Base-by-base conservation (phyloP, 2,797 vertebrate genomes). In the Gymnocypris eckloni region DNA sequence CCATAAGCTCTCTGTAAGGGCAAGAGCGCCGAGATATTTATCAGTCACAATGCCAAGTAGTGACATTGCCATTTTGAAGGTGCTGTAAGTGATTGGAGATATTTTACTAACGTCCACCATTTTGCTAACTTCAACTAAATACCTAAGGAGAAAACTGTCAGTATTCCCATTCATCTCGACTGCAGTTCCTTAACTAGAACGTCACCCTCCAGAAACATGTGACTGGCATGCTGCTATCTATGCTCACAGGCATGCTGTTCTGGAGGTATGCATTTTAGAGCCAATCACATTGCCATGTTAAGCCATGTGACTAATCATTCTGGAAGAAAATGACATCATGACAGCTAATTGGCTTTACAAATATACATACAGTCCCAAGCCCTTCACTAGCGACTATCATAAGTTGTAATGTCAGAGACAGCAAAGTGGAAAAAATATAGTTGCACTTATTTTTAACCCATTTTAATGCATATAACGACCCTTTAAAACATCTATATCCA, bases 1-100 rank as follows among this genome's bases (percentile, higher is more conserved):
- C 87, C 59, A 88, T 81, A 88, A 86, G 86, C 84, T 84, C 81
- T 86, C 41, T 70, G 54, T 72, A 61, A 84, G 87, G 86, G 22
- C 61, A 76, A 37, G 59, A 67, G 37, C 52, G 67, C 8, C 2
- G 2, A 79, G 82, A 84, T 83, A 61, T 59, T 73, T 66, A 83
- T 87, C 87, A 41, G 22, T 86, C 37, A 56, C 20, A 48, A 59
- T 71, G 50, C 72, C 56, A 64, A 67, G 67, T 73, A 45, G 28
- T 70, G 43, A 75, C 43, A 72, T 54, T 85, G 67, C 28, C 41
- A 72, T 72, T 85, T 48, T 80, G 25, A 85, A 80, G 77, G 75
- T 59, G 64, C 37, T 70, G 37, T 33, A 48, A 79, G n/a, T 61
- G 41, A 73, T 75, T 61, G 59, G 2, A 22, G 71, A 33, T 22